A percentile compares a stretch with the other conserved stretches of the same genome.
These are phyloP conservation scores for Nineta flava DNA, from an alignment of 2,888 invertebrate species.

Conservation along the genomic window DNA sequence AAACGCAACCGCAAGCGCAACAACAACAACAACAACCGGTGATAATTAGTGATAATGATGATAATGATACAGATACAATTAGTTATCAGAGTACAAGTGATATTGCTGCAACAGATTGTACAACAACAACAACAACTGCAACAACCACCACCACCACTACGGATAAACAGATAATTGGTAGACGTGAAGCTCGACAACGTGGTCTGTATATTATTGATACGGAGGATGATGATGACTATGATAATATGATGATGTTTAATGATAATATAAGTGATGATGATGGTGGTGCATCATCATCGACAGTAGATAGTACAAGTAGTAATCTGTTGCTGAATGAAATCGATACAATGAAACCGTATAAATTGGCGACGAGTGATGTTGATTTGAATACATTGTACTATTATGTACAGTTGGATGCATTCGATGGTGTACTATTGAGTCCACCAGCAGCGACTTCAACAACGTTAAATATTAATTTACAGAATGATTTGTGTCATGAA, in stretches of 20 bases:
- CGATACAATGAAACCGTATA: constrained; percentile 38
- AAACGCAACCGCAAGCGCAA: constrained; percentile 27
- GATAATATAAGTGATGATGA: too few species aligned
- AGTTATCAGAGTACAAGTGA: too few species aligned
- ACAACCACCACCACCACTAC: constrained; percentile 22
- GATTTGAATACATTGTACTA: constrained; percentile 58
- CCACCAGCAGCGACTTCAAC: constrained; percentile 27
- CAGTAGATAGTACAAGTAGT: too few species aligned
- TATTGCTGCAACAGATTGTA: constrained; percentile 16
- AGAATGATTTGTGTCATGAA: constrained; percentile 22
- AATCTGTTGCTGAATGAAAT: constrained; percentile 40
- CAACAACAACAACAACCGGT: constrained; percentile 16
- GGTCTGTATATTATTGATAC: too few species aligned
- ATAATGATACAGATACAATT: too few species aligned
- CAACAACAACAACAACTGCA: constrained; percentile 17
- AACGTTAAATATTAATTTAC: background rate
- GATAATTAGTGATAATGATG: constrained; percentile 10
- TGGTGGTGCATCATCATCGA: too few species aligned
- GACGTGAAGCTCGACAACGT: constrained; percentile 36
- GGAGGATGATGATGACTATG: too few species aligned
- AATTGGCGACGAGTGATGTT: constrained; percentile 49
- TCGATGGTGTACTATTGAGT: constrained; percentile 54
- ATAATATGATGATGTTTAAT: too few species aligned
- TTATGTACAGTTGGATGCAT: constrained; percentile 54
- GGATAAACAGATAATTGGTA: constrained; percentile 29